Evolutionary conservation across 2,797 vertebrate species (phyloP).

Genomic region (Platalea minor): DNA sequence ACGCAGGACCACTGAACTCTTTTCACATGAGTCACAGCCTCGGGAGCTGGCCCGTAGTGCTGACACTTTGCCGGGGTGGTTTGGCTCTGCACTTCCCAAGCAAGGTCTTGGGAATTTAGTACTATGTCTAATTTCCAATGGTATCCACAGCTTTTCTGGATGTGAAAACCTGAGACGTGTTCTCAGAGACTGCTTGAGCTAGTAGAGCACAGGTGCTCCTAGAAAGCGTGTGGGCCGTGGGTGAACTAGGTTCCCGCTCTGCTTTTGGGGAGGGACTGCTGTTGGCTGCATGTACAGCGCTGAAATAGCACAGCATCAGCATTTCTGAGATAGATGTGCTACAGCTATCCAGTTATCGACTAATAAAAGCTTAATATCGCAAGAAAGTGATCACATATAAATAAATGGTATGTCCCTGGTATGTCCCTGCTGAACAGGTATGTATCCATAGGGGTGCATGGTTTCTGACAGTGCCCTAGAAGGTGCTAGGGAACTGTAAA

Average conservation of each 20-base stretch:
- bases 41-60: background rate
- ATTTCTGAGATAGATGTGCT: background rate
- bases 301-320: background rate
- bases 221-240: accelerated
- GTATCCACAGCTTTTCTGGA: background rate
- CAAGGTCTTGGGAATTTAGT: background rate
- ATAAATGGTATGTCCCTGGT: background rate
- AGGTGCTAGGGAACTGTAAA: background rate
- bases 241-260: background rate
- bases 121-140: background rate
- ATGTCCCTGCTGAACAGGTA: background rate
- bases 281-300: background rate
- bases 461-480: background rate
- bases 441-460: background rate
- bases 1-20: background rate
- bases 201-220: background rate
- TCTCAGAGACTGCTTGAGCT: background rate
- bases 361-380: background rate
- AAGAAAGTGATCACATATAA: background rate
- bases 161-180: background rate
- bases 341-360: background rate
- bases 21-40: background rate
- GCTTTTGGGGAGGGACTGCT: background rate
- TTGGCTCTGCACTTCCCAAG: background rate
- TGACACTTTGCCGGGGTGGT: background rate